Percentiles rank a stretch among this genome's conserved stretches.
Conservation (phyloP, 2,888 invertebrate species). For the Exephanes ischioxanthus region DNA sequence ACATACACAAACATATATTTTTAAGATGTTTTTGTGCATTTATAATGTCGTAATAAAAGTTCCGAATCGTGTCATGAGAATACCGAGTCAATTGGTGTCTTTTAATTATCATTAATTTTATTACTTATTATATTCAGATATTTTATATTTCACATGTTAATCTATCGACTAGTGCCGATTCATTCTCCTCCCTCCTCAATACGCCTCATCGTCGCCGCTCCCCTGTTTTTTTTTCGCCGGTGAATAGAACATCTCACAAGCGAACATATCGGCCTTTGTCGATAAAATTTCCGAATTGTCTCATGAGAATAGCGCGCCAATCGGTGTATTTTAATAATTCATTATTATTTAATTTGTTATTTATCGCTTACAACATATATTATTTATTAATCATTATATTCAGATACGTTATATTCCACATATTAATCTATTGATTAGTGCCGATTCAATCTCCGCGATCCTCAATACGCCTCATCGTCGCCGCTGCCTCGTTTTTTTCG, state of each 20-base stretch:
- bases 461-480: background rate
- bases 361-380: too few species aligned
- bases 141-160: too few species aligned
- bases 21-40: slow-evolving; percentile 81
- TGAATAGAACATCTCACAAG: background rate
- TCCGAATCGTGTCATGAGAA: slow-evolving; percentile 78
- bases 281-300: slow-evolving; percentile 80
- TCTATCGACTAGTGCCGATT: too few species aligned
- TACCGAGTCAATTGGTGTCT: slow-evolving; percentile 1
- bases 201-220: background rate
- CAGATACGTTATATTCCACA: too few species aligned
- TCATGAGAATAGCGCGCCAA: background rate
- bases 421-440: too few species aligned
- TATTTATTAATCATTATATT: background rate
- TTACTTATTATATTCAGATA: too few species aligned
- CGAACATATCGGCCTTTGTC: slow-evolving; percentile 83
- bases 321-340: slow-evolving; percentile 11
- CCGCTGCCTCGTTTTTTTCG: background rate
- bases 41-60: slow-evolving; percentile 80
- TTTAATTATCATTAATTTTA: background rate
- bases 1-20: slow-evolving; percentile 77
- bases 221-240: background rate
- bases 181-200: background rate
- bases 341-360: background rate
- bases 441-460: background rate